Conservation (phyloP, 2,888 invertebrate genomes). For the Drosophila macrospina region DNA sequence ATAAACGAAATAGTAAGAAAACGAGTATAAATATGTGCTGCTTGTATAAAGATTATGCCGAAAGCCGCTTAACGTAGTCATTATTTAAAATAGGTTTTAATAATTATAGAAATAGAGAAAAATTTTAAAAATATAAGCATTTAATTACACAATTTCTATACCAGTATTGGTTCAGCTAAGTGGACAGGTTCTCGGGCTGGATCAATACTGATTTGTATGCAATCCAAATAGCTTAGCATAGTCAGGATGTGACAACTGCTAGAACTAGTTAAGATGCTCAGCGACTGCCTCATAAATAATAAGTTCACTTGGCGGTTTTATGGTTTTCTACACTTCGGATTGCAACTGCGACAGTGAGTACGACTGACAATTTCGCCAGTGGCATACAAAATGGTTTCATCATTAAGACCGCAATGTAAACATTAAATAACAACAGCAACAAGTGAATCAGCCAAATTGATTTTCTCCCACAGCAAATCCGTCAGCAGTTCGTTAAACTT, state of each 20-base stretch:
- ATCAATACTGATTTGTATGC: constrained; percentile 57
- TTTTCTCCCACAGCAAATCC: constrained; percentile 74
- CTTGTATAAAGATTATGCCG: constrained; percentile 8
- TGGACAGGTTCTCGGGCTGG: constrained; percentile 48
- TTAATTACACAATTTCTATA: constrained; percentile 58
- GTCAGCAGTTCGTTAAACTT: constrained; percentile 71
- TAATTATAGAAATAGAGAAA: constrained; percentile 49
- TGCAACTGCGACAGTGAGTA: constrained; percentile 24
- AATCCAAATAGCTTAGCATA: constrained; percentile 24
- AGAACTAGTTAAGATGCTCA: constrained; percentile 65
- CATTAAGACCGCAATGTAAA: constrained; percentile 55
- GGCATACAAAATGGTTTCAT: constrained; percentile 67
- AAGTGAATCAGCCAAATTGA: constrained; percentile 63
- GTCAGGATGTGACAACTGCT: constrained; percentile 59
- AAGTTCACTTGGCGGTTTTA: constrained; percentile 38
- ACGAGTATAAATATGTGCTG: constrained; percentile 21
- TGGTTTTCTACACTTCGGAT: constrained; percentile 44
- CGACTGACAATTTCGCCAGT: constrained; percentile 57
- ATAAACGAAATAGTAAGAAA: constrained; percentile 21
- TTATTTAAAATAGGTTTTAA: constrained; percentile 28
- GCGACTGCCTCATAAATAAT: constrained; percentile 65
- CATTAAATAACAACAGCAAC: constrained; percentile 34
- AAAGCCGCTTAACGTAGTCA: constrained; percentile 35
- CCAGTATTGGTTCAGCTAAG: constrained; percentile 33
- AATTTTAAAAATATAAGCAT: constrained; percentile 25